A percentile compares a stretch with the other conserved stretches of the same genome.
These are phyloP conservation scores for Argyra leucocephala DNA, from an alignment of 2,888 invertebrate genomes.

Conservation along the genomic window DNA sequence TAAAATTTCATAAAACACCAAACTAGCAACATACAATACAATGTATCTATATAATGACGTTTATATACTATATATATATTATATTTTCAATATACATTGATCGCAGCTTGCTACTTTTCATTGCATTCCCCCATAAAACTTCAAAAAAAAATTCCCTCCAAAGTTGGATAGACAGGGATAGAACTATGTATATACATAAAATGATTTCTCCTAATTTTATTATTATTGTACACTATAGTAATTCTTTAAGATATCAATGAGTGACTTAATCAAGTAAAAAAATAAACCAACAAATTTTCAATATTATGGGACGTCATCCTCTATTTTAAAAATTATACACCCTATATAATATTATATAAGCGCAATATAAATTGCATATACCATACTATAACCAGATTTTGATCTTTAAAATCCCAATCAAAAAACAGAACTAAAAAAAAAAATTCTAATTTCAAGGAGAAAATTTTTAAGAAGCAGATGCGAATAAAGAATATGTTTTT, in stretches of 20 bases:
- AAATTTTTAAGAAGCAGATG: background rate
- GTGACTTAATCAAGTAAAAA: slow-evolving; percentile 4
- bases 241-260: background rate
- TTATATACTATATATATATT: no score
- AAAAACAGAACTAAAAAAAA: background rate
- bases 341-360: background rate
- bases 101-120: background rate
- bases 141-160: background rate
- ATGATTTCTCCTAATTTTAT: background rate
- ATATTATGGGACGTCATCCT: background rate
- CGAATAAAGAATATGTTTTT: background rate
- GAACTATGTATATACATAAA: no score
- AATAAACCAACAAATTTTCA: background rate
- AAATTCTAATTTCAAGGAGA: background rate
- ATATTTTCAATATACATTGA: background rate
- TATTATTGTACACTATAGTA: background rate
- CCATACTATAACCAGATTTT: background rate
- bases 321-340: background rate
- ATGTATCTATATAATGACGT: background rate
- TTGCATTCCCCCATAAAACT: background rate
- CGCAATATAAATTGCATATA: background rate
- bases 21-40: background rate
- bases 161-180: background rate
- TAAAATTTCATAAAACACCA: background rate
- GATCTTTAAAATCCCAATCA: background rate